Evolutionary conservation across 2,888 invertebrate species (phyloP), one percentile per base, ranked within the genome.

Genomic region (Flexamia atlantica): DNA sequence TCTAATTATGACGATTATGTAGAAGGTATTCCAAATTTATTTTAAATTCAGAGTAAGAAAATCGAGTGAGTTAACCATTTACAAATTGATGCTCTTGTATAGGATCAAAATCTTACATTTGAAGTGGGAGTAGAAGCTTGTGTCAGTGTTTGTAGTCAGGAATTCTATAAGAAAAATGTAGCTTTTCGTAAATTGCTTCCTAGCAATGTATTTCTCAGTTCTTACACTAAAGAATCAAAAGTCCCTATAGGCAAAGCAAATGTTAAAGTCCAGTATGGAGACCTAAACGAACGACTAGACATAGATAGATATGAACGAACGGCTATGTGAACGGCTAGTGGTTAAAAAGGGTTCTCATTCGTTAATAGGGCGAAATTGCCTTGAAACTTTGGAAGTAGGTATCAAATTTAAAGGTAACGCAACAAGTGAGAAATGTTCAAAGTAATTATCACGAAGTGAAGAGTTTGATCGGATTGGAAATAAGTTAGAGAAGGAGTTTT

Each of bases 261-360:
- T n/a, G 81, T 81, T 20, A 30, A 57, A 12, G 81, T 60, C 10
- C 20, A n/a, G 36, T 40, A 81, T 30, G 17, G 25, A 20, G 53
- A 32, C 30, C 12, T 20, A 7, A 40, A 30, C 10, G 20, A 81
- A 20, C 9, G 32, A 9, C 30, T 81, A 12, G 64, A 57, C n/a
- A 1, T 81, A 60, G 57, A 81, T 81, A n/a, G n/a, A n/a, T n/a
- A n/a, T n/a, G n/a, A n/a, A n/a, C n/a, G n/a, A n/a, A n/a, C n/a
- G n/a, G n/a, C n/a, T n/a, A n/a, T n/a, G n/a, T n/a, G n/a, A n/a
- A n/a, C n/a, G n/a, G n/a, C n/a, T n/a, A n/a, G 57, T 81, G 2
- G 60, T 81, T 53, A 25, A 57, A 36, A 57, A 32, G 7, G 81
- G 81, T 10, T 9, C 81, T n/a, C 50, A 81, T 60, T 60, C 81